Conservation (phyloP, 2,113 vertebrate species). For the Onychostruthus taczanowskii region DNA sequence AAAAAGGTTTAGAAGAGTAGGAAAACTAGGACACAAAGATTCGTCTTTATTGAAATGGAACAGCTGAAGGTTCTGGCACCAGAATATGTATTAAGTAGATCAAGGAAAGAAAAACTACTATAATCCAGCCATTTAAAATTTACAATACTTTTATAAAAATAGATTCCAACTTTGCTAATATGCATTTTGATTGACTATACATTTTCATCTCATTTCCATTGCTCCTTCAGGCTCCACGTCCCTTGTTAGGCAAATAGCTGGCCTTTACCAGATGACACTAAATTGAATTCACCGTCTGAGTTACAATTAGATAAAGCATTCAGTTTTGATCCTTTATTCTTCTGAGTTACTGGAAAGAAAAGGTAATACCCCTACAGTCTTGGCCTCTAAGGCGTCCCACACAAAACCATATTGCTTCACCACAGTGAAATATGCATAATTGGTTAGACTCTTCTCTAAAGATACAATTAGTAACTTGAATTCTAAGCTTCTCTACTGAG, state of each 20-base stretch:
- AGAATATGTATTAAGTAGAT: not conserved
- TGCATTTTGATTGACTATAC: slow-evolving; percentile 33
- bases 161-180: slow-evolving; percentile 31
- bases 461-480: not conserved
- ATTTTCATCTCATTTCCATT: not conserved
- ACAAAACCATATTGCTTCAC: not conserved
- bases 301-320: slow-evolving; percentile 27
- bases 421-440: slow-evolving; percentile 17
- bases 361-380: not conserved
- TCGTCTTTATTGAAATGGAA: not conserved
- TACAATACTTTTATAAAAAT: not conserved
- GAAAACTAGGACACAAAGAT: not conserved
- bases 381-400: not conserved
- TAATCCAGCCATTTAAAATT: not conserved
- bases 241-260: not conserved
- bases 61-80: not conserved
- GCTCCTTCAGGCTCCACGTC: not conserved
- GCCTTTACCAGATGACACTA: not conserved
- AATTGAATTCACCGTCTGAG: slow-evolving; percentile 29
- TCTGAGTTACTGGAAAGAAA: slow-evolving; percentile 7
- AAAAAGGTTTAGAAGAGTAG: not conserved
- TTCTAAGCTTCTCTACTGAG: not conserved
- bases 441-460: not conserved
- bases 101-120: not conserved
- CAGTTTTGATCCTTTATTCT: slow-evolving; percentile 23